Conservation (phyloP, 2,888 invertebrate genomes). For the Stramonita haemastoma region DNA sequence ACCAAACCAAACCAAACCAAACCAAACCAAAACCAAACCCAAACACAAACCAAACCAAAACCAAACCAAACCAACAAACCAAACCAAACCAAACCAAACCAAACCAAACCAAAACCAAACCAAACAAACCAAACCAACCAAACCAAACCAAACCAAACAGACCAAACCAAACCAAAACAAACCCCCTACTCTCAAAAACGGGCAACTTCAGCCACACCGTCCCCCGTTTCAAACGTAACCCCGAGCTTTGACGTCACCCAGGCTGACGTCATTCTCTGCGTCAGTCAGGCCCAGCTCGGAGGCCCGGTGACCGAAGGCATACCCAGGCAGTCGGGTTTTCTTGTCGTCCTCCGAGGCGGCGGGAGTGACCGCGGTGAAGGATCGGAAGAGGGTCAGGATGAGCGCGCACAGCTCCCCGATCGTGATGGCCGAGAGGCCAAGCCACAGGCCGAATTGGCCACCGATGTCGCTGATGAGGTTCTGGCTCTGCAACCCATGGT, state of each 20-base stretch:
- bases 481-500: constrained; percentile 64
- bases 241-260: constrained; percentile 16
- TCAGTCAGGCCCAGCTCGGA: neutral
- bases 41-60: neutral
- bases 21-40: neutral
- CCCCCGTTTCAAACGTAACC: neutral
- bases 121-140: neutral
- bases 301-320: neutral
- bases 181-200: too few relatives aligned
- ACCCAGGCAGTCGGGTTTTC: neutral
- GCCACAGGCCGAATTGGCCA: constrained; percentile 76
- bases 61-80: neutral
- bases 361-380: constrained; percentile 46
- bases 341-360: neutral
- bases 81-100: too few relatives aligned
- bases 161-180: neutral
- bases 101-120: neutral
- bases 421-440: constrained; percentile 76
- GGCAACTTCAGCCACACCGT: too few relatives aligned
- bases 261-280: neutral
- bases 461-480: constrained; percentile 77
- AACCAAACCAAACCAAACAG: neutral
- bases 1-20: neutral
- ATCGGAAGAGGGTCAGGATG: constrained; percentile 58
- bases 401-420: constrained; percentile 73